Evolutionary conservation across 2,113 vertebrate species (phyloP).

Genomic region (Helogale parvula): DNA sequence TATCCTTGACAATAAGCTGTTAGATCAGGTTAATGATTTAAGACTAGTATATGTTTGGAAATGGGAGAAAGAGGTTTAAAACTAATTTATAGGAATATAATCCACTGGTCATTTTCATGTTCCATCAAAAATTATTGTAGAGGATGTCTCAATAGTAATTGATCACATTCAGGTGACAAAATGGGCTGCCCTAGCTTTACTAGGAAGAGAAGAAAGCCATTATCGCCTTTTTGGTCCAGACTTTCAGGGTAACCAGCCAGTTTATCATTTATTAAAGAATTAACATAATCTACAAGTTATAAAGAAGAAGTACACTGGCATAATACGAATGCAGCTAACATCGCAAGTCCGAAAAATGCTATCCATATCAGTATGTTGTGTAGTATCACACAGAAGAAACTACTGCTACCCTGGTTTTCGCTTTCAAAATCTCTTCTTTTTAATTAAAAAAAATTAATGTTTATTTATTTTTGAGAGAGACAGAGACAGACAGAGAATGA

Average conservation of each 20-base stretch:
- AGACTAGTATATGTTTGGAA: slow-evolving; percentile 77
- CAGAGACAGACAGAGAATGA: too few species aligned
- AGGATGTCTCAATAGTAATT: slow-evolving; percentile 72
- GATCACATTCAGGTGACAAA: slow-evolving; percentile 70
- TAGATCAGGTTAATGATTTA: slow-evolving; percentile 80
- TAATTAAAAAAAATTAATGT: too few species aligned
- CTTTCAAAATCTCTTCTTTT: background rate
- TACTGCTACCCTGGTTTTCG: background rate
- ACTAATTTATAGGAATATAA: slow-evolving; percentile 83
- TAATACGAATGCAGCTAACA: background rate
- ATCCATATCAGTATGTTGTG: background rate
- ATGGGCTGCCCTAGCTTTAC: slow-evolving; percentile 45
- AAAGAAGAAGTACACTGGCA: background rate
- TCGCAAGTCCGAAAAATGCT: background rate
- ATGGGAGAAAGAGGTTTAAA: slow-evolving; percentile 60
- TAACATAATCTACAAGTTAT: background rate
- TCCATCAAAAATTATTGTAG: slow-evolving; percentile 80
- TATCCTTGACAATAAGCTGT: slow-evolving; percentile 79
- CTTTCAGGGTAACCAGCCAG: slow-evolving; percentile 15
- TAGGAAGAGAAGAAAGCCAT: slow-evolving; percentile 66
- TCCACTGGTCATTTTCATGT: slow-evolving; percentile 71
- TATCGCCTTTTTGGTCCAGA: slow-evolving; percentile 61
- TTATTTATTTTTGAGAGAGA: too few species aligned
- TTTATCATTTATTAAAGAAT: slow-evolving; percentile 39
- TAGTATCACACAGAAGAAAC: background rate